Evolutionary conservation across 2,888 invertebrate genomes (phyloP), one percentile per base, ranked within the genome.

Genomic region (Netelia fuscicornis): DNA sequence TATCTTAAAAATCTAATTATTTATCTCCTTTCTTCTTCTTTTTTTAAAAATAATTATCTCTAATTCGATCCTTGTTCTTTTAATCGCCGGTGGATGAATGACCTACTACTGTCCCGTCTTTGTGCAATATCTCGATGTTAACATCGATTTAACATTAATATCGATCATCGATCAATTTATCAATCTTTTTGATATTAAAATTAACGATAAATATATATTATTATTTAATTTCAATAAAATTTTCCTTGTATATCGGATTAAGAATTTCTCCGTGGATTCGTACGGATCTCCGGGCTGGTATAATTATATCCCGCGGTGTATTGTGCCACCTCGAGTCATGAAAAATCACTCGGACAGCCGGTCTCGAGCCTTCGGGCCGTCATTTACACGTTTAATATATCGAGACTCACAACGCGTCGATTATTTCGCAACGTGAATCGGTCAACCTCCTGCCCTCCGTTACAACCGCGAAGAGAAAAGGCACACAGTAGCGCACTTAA

Each of bases 401-500:
- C 23, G 5, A 3, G 37, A 77, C 80, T 80, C 75, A 17, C 75
- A 64, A 42, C 68, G 17, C 25, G 71, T 78, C 54, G 52, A 30
- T 78, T 52, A 64, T 84, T 83, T 70, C 83, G 79, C 75, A 80
- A 83, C 58, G 62, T 67, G 54, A 56, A 68, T 70, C 83, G 64
- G 83, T 77, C 71, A 72, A 78, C 70, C 64, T 76, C 20, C 58
- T 71, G 68, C 77, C 82, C 84, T 79, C 52, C 25, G 67, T 30
- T 23, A 37, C 71, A 76, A 25, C 72, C 76, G 25, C 75, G n/a
- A 70, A 58, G 79, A 76, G 76, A 81, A 78, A 62, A 42, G 52
- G 70, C 13, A 60, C 67, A 74, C 84, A 30, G 81, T 84, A 81
- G 72, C 72, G 56, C 72, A 71, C 52, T 70, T 54, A 42, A 79